These are phyloP conservation scores for Clavelina lepadiformis DNA, from an alignment of 23 tunicate species.

Conservation along the genomic window DNA sequence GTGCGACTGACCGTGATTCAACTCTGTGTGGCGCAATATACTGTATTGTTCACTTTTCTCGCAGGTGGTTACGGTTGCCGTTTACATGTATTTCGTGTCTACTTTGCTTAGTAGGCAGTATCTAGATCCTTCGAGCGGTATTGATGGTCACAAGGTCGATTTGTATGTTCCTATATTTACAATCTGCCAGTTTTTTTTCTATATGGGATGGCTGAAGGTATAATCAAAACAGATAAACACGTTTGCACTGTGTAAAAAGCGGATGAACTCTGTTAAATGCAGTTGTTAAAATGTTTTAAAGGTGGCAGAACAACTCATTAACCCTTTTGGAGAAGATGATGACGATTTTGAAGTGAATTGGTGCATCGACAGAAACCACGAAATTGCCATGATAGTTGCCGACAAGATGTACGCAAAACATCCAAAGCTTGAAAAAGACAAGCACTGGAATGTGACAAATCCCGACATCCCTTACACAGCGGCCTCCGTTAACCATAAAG, in stretches of 20 bases:
- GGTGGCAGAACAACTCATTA: conserved; percentile 96
- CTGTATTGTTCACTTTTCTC: background rate
- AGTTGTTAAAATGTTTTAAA: too few species aligned
- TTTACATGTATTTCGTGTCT: conserved; percentile 73
- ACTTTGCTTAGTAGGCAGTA: conserved; percentile 84
- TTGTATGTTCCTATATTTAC: conserved; percentile 77
- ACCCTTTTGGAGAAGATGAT: conserved; percentile 95
- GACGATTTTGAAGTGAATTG: conserved; percentile 91
- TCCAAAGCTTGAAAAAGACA: conserved; percentile 84
- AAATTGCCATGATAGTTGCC: conserved; percentile 69
- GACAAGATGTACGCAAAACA: conserved; percentile 70
- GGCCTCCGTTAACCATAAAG: conserved; percentile 66
- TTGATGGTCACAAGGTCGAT: conserved; percentile 69
- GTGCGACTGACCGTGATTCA: conserved; percentile 8
- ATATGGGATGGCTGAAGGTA: conserved; percentile 93
- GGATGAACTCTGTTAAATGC: too few species aligned
- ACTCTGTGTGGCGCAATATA: background rate
- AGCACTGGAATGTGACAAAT: conserved; percentile 54
- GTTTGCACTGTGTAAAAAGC: background rate
- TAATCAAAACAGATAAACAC: background rate
- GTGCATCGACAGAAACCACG: conserved; percentile 85
- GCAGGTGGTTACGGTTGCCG: conserved; percentile 94
- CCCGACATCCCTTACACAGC: conserved; percentile 76
- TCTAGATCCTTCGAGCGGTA: conserved; percentile 30
- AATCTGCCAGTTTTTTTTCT: conserved; percentile 83